phyloP scores from a whole-genome alignment of 2,113 vertebrate species.

The Anguilla rostrata region DNA sequence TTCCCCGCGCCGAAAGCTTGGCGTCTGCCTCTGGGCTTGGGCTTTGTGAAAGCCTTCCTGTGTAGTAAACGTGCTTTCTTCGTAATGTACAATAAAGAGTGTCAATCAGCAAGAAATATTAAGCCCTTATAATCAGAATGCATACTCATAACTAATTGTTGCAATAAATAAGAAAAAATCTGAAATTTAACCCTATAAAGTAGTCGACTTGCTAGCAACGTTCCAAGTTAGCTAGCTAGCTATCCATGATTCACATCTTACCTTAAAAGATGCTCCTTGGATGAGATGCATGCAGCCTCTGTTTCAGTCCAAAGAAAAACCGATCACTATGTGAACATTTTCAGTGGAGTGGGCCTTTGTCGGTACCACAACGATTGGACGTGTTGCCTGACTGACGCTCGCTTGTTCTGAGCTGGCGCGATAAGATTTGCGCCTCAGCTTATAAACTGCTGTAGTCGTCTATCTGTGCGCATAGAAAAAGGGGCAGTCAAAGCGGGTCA shows the following conservation, averaged over 20 bases:
- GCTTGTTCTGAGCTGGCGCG: conserved; percentile 61
- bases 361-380: background rate
- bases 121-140: background rate
- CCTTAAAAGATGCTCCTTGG: conserved; percentile 37
- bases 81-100: background rate
- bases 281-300: background rate
- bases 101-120: background rate
- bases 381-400: conserved; percentile 33
- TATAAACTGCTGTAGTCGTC: conserved; percentile 52
- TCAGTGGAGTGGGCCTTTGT: conserved; percentile 12
- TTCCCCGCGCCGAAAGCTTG: conserved; percentile 19
- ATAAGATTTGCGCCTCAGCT: conserved; percentile 51
- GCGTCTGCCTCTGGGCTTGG: background rate
- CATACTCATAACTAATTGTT: background rate
- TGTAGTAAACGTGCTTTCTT: background rate
- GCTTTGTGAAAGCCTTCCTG: conserved; percentile 15
- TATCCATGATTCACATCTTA: conserved; percentile 25
- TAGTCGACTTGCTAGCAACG: background rate
- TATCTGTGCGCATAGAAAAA: conserved; percentile 36
- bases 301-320: background rate
- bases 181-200: background rate
- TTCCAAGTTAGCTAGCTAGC: background rate
- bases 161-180: background rate
- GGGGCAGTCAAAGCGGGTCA: conserved; percentile 57
- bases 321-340: conserved; percentile 5